A percentile compares a stretch with the other conserved stretches of the same genome.
Evolutionary conservation across 2,797 vertebrate species (phyloP).

Genomic region (Psittacula derbiana): DNA sequence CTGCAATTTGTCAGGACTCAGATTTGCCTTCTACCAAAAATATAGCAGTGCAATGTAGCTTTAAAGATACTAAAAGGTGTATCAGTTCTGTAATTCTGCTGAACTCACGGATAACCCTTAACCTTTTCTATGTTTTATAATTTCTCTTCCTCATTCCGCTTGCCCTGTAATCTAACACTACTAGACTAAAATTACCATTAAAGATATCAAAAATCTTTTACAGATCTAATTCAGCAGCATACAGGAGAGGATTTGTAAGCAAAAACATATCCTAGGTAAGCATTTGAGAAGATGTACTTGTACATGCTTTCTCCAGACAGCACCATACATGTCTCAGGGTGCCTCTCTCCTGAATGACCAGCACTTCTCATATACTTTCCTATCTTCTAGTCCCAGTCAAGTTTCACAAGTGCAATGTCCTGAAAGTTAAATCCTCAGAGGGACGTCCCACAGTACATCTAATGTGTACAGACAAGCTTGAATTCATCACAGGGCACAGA

Average conservation of each 20-base stretch:
- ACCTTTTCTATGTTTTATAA: neutral
- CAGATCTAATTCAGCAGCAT: neutral
- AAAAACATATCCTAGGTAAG: neutral
- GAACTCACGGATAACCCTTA: neutral
- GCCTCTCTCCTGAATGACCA: neutral
- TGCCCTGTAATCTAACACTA: neutral
- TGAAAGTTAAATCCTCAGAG: constrained; percentile 2
- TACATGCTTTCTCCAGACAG: rapidly evolving
- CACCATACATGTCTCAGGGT: rapidly evolving
- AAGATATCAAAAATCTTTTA: neutral
- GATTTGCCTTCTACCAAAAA: neutral
- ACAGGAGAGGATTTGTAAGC: neutral
- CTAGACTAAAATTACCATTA: neutral
- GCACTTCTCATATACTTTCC: neutral
- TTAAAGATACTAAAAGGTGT: neutral
- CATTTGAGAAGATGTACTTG: neutral
- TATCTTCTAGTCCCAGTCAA: neutral
- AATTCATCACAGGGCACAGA: neutral
- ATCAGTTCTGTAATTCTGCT: neutral
- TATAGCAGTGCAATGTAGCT: neutral
- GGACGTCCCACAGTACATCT: neutral
- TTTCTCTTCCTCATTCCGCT: neutral
- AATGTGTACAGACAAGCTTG: neutral
- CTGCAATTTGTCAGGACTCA: neutral
- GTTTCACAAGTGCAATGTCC: neutral